These are phyloP conservation scores for Ceratothoa steindachneri DNA, from an alignment of 2,888 invertebrate genomes.

Conservation along the genomic window DNA sequence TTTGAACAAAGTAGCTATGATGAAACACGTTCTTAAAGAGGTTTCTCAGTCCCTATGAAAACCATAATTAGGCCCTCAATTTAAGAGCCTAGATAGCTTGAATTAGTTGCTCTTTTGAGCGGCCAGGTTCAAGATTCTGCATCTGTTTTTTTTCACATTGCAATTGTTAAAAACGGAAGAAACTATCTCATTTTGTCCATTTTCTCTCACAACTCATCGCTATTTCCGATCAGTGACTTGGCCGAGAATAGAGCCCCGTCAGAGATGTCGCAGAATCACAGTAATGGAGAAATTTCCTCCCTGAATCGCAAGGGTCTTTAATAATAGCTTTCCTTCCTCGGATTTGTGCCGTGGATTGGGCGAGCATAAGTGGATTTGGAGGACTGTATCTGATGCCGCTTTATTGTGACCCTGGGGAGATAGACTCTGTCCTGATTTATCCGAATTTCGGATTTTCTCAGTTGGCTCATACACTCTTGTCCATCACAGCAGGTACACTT, in stretches of 20 bases:
- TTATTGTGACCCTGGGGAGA: not conserved
- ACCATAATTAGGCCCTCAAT: not conserved
- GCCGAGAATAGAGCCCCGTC: too few species aligned
- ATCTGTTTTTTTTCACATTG: too few species aligned
- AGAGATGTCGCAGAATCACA: too few species aligned
- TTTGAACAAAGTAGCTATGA: not conserved
- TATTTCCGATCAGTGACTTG: too few species aligned
- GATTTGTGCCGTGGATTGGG: not conserved
- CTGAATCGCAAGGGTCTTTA: not conserved
- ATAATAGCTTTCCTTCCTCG: not conserved
- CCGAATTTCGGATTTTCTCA: too few species aligned
- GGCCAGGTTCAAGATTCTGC: too few species aligned
- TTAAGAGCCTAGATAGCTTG: not conserved
- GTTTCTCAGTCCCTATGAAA: not conserved
- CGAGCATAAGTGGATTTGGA: not conserved
- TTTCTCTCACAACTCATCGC: too few species aligned
- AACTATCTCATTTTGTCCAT: too few species aligned
- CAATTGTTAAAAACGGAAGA: too few species aligned
- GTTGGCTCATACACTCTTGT: too few species aligned
- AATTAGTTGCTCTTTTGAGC: not conserved
- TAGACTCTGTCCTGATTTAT: not conserved
- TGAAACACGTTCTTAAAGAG: not conserved
- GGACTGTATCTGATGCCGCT: not conserved
- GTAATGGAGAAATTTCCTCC: not conserved
- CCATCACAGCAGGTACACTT: too few species aligned